phyloP scores from a whole-genome alignment of 2,888 invertebrate genomes.

The Cryptocephalus primarius region DNA sequence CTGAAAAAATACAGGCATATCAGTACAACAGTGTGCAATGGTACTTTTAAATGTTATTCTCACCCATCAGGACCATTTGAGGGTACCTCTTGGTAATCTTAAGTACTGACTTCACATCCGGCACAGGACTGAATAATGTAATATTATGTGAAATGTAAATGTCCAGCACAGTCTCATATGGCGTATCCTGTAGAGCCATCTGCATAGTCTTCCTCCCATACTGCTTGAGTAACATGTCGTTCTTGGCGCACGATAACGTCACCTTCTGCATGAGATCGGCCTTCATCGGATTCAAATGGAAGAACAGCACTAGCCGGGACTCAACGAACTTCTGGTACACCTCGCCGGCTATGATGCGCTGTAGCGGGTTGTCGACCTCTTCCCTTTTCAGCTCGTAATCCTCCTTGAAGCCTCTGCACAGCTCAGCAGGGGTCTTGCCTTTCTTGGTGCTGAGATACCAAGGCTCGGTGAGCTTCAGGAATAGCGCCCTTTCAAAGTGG shows the following conservation, averaged over 20 bases:
- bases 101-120: slow-evolving; percentile 48
- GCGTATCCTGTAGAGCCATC: slow-evolving; percentile 55
- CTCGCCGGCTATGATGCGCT: slow-evolving; percentile 61
- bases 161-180: slow-evolving; percentile 53
- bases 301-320: slow-evolving; percentile 60
- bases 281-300: slow-evolving; percentile 62
- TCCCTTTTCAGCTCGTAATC: slow-evolving; percentile 21
- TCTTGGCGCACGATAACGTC: slow-evolving; percentile 49
- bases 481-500: slow-evolving; percentile 56
- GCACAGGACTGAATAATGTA: slow-evolving; percentile 59
- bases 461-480: slow-evolving; percentile 56
- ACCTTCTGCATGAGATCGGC: slow-evolving; percentile 54
- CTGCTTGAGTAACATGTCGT: slow-evolving; percentile 56
- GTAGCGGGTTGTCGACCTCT: slow-evolving; percentile 53
- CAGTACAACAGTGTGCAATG: neutral
- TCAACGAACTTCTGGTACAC: slow-evolving; percentile 56
- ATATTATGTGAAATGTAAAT: slow-evolving; percentile 54
- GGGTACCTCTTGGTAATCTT: slow-evolving; percentile 60
- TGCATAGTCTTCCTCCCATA: slow-evolving; percentile 55
- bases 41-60: slow-evolving; percentile 1
- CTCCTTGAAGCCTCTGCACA: slow-evolving; percentile 39
- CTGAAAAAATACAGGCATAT: slow-evolving; percentile 39
- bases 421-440: slow-evolving; percentile 37
- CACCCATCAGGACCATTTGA: slow-evolving; percentile 59
- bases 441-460: slow-evolving; percentile 41